These are phyloP conservation scores for Calliopum simillimum DNA, from an alignment of 2,888 invertebrate species.

Conservation along the genomic window DNA sequence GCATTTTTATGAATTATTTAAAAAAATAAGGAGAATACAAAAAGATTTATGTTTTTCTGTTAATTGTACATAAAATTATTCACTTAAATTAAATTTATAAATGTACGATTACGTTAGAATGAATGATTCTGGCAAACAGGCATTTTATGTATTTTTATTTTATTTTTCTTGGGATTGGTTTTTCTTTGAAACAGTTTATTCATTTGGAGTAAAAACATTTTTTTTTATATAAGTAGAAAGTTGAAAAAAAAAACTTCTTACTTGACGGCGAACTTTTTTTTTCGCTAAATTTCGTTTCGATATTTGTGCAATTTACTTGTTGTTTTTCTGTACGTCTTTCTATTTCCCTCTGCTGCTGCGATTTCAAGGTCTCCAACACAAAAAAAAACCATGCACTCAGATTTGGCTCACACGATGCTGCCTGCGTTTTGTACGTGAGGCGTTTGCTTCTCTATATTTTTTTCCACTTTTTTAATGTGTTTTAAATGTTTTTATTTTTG, in stretches of 20 bases:
- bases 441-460: background rate
- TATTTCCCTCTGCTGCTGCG: background rate
- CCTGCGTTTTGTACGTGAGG: background rate
- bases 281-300: no score
- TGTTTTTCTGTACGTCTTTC: no score
- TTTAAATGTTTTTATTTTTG: no score
- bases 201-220: conserved; percentile 24
- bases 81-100: conserved; percentile 14
- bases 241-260: no score
- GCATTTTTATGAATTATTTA: conserved; percentile 34
- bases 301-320: no score
- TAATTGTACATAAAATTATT: conserved; percentile 21
- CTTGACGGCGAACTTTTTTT: no score
- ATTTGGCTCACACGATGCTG: background rate
- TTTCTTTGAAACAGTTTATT: background rate
- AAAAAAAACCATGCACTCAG: background rate
- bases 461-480: no score
- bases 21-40: conserved; percentile 38
- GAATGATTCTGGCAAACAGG: conserved; percentile 24
- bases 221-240: conserved; percentile 22
- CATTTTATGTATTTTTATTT: conserved; percentile 17
- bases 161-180: background rate
- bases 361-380: background rate
- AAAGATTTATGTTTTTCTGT: conserved; percentile 13
- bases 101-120: background rate